A percentile compares a stretch with the other conserved stretches of the same genome.
These are phyloP conservation scores for Idaea aversata DNA, from an alignment of 2,888 invertebrate species.

Conservation along the genomic window DNA sequence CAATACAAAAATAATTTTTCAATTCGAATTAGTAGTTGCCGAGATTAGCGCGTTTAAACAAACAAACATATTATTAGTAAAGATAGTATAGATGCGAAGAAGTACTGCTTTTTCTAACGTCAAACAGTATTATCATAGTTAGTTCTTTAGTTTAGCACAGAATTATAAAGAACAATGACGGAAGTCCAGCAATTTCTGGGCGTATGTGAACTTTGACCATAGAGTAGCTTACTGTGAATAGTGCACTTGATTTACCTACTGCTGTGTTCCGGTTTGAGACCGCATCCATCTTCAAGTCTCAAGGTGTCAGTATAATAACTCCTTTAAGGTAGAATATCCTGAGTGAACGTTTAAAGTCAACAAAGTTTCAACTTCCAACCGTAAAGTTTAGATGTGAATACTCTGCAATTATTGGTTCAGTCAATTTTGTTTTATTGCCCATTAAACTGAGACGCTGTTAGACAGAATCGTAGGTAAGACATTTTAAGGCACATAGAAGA, in stretches of 20 bases:
- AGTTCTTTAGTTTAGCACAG: neutral
- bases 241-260: neutral
- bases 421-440: conserved; percentile 45
- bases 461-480: conserved; percentile 23
- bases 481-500: no score
- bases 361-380: neutral
- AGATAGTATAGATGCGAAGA: neutral
- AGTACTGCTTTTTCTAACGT: neutral
- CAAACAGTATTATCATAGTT: neutral
- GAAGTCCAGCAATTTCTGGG: neutral
- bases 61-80: no score
- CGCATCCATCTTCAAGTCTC: neutral
- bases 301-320: neutral
- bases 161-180: neutral
- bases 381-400: neutral
- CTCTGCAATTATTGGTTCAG: conserved; percentile 34
- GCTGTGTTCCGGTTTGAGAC: no score
- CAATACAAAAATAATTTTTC: no score
- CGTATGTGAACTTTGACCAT: neutral
- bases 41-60: no score
- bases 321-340: neutral
- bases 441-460: conserved; percentile 36
- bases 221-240: neutral
- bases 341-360: neutral
- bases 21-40: no score